These are phyloP conservation scores for Solenopsis invicta DNA, from an alignment of 1,140 invertebrate genomes.

Conservation along the genomic window DNA sequence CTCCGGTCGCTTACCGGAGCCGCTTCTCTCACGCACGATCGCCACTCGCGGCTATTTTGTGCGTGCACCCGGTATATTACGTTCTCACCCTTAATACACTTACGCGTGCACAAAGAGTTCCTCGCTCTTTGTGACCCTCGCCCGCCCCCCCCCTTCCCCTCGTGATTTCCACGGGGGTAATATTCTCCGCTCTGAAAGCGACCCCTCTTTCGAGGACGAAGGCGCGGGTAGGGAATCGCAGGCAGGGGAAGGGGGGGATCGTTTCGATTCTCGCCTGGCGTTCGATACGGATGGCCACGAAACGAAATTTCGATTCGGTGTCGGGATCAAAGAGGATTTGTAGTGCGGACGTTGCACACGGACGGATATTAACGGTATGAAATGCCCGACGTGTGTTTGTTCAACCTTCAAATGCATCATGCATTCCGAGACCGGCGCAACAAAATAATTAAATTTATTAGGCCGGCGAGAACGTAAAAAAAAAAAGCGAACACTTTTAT, in stretches of 20 bases:
- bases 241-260: neutral
- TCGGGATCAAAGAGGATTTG: conserved; percentile 56
- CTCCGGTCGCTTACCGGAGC: neutral
- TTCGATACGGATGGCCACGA: conserved; percentile 48
- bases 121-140: conserved; percentile 35
- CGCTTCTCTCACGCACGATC: conserved; percentile 32
- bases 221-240: neutral
- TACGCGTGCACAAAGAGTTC: conserved; percentile 56
- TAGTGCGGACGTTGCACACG: neutral
- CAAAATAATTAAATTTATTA: conserved; percentile 27
- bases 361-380: conserved; percentile 21
- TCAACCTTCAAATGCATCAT: conserved; percentile 13
- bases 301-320: conserved; percentile 56
- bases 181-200: conserved; percentile 54
- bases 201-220: conserved; percentile 31
- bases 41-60: conserved; percentile 27
- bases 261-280: conserved; percentile 28
- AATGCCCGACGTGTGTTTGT: conserved; percentile 18
- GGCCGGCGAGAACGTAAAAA: neutral
- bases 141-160: neutral
- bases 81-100: conserved; percentile 60
- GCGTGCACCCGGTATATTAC: conserved; percentile 58
- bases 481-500: neutral
- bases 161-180: conserved; percentile 51
- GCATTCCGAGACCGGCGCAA: neutral